phyloP scores from a whole-genome alignment of 53 echinoderm and acorn worm species.

The Paracentrotus lividus region DNA sequence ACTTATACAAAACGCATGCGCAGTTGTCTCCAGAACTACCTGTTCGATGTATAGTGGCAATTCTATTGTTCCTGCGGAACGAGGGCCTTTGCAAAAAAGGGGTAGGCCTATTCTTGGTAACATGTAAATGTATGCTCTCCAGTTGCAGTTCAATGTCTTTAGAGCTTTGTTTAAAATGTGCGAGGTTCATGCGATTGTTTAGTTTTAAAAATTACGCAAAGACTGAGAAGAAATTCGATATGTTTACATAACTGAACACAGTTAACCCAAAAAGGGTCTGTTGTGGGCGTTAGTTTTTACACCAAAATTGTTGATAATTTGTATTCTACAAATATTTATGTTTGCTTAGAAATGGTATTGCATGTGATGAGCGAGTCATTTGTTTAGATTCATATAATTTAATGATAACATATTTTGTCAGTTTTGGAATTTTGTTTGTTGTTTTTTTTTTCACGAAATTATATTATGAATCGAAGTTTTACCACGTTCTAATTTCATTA shows the following conservation, averaged over 20 bases:
- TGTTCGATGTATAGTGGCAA: constrained; percentile 1
- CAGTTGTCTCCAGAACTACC: constrained; percentile 24
- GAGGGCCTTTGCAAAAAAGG: background rate
- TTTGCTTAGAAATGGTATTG: too few relatives aligned
- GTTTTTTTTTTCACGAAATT: too few relatives aligned
- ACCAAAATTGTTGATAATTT: too few relatives aligned
- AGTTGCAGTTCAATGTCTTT: background rate
- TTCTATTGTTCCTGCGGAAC: background rate
- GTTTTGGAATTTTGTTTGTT: too few relatives aligned
- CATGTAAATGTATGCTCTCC: background rate
- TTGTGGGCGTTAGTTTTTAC: background rate
- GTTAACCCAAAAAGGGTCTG: background rate
- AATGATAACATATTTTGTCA: too few relatives aligned
- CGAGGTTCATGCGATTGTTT: background rate
- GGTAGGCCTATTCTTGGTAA: too few relatives aligned
- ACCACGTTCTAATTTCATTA: too few relatives aligned
- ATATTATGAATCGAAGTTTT: too few relatives aligned
- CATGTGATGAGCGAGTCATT: too few relatives aligned
- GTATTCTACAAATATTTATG: too few relatives aligned
- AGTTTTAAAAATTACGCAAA: background rate
- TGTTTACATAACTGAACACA: constrained; percentile 15
- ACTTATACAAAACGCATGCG: constrained; percentile 41
- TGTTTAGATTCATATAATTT: too few relatives aligned
- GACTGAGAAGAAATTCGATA: background rate
- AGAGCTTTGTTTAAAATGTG: background rate